These are phyloP conservation scores for Galerucella nymphaeae DNA, from an alignment of 2,888 invertebrate genomes.

Conservation along the genomic window DNA sequence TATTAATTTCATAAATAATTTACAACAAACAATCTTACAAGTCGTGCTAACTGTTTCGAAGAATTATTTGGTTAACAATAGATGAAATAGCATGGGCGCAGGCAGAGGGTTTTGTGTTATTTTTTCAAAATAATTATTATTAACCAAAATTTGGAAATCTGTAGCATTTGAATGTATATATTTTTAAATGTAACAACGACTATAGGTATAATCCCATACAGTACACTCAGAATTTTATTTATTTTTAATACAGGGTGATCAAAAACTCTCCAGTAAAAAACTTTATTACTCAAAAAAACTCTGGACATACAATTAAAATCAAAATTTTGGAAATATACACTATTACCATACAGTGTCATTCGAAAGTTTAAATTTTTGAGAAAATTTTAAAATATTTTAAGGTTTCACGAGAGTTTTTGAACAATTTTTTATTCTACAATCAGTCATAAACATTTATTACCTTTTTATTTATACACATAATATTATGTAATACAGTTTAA, in stretches of 20 bases:
- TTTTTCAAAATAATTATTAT: too few species aligned
- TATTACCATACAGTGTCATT: too few species aligned
- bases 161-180: neutral
- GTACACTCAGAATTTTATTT: slow-evolving; percentile 3
- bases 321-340: too few species aligned
- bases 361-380: too few species aligned
- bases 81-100: too few species aligned
- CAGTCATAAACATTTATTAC: slow-evolving; percentile 1
- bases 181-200: slow-evolving; percentile 16
- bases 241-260: neutral
- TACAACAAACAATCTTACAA: slow-evolving; percentile 29
- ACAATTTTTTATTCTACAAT: neutral
- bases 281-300: too few species aligned
- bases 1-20: slow-evolving; percentile 32
- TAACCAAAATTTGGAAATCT: slow-evolving; percentile 7
- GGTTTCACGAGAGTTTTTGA: neutral
- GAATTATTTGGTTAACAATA: neutral
- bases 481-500: neutral
- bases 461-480: slow-evolving; percentile 3
- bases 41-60: slow-evolving; percentile 9
- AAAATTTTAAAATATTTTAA: neutral
- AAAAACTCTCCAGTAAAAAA: neutral
- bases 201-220: slow-evolving; percentile 5
- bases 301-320: too few species aligned
- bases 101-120: too few species aligned